Evolutionary conservation across 2,888 invertebrate genomes (phyloP), one percentile per base, ranked within the genome.

Genomic region (Acleris cristana): DNA sequence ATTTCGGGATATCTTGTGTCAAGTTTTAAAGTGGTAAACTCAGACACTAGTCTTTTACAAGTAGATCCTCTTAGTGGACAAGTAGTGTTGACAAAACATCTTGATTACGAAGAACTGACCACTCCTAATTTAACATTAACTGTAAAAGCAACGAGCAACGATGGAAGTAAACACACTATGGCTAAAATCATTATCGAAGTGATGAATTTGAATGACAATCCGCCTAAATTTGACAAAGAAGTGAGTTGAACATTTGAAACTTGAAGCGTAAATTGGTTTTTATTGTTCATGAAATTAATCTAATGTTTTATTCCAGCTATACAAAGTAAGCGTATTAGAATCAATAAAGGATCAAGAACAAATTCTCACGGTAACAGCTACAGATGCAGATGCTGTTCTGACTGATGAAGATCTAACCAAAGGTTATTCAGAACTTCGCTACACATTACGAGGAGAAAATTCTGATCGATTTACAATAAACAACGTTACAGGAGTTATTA

Each of bases 181-280:
- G 96, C 96, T 0, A 95, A 94, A 70, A 93, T 97, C 1, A 93
- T 94, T 52, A 94, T 97, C 26, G 94, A 95, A 71, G 95, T 97
- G 0, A 92, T 95, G 60, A 97, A 97, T 79, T 93, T 96, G 1
- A 97, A 97, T 79, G 97, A 97, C 77, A 96, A 97, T 81, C 93
- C 94, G 69, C 97, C 97, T 0, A 86, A 93, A 56, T 97, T 97
- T 81, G 94, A 94, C 62, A 94, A 95, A 74, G 92, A 94, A 73
- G 95, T 94, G 82, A 83, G 79, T 40, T 18, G 40, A 40, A n/a
- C 5, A 3, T 14, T 21, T 6, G 8, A 48, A 5, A 6, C 3
- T 12, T 16, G 1, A 8, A 23, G 21, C 6, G n/a, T 54, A 30
- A 16, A 16, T 62, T 14, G 18, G 3, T 14, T 19, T 12, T 45